Evolutionary conservation across 2,888 invertebrate genomes (phyloP).

Genomic region (Synergus itoensis): DNA sequence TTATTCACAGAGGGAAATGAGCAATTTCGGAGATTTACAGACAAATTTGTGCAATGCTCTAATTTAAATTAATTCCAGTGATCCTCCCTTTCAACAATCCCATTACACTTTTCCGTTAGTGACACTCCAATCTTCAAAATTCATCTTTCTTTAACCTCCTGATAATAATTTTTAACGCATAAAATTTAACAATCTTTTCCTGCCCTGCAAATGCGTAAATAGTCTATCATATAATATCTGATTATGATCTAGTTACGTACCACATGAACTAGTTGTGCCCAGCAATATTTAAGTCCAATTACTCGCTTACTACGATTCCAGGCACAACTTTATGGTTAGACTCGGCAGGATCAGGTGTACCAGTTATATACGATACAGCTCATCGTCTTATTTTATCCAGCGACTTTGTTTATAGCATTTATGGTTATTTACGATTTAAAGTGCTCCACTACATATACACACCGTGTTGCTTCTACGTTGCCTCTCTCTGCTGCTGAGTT

Average conservation of each 20-base stretch:
- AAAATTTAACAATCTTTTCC: background rate
- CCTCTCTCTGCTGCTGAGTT: background rate
- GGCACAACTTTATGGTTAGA: conserved; percentile 35
- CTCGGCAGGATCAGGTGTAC: conserved; percentile 47
- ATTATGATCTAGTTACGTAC: background rate
- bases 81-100: conserved; percentile 42
- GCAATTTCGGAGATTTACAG: background rate
- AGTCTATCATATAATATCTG: background rate
- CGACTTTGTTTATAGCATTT: conserved; percentile 60
- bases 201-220: background rate
- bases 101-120: background rate
- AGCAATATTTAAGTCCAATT: conserved; percentile 61
- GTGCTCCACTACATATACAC: background rate
- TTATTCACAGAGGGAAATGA: conserved; percentile 4
- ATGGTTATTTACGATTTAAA: conserved; percentile 56
- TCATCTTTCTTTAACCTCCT: background rate
- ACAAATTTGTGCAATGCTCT: background rate
- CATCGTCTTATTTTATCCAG: conserved; percentile 56
- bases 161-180: background rate
- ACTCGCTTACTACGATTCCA: conserved; percentile 56
- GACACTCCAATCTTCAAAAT: background rate
- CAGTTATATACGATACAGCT: conserved; percentile 44
- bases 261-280: conserved; percentile 24
- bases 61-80: conserved; percentile 20
- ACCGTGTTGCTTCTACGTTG: background rate